A percentile compares a stretch with the other conserved stretches of the same genome.
phyloP scores from a whole-genome alignment of 2,113 vertebrate species.

The Bostrychus sinensis region DNA sequence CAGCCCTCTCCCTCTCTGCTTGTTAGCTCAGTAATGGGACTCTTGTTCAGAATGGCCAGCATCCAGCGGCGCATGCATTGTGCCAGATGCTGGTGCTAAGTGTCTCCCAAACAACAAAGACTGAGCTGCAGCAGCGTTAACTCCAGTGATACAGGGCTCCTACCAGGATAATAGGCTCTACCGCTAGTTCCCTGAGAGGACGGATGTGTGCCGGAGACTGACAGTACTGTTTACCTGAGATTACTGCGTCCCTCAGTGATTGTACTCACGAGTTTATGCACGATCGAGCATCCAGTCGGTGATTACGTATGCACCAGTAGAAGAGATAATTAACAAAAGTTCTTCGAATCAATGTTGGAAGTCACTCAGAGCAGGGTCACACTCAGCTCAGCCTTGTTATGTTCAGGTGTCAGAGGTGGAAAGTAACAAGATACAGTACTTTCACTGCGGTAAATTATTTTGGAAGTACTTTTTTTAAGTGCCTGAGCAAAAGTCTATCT shows the following conservation, averaged over 20 bases:
- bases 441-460: too few relatives aligned
- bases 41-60: slow-evolving; percentile 31
- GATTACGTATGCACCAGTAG: neutral
- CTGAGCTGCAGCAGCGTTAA: slow-evolving; percentile 27
- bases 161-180: slow-evolving; percentile 33
- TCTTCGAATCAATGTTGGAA: neutral
- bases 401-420: too few relatives aligned
- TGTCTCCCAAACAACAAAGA: slow-evolving; percentile 41
- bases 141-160: slow-evolving; percentile 31
- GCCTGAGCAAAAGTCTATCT: too few relatives aligned
- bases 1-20: slow-evolving; percentile 24
- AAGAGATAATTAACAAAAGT: neutral
- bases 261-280: neutral
- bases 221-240: neutral
- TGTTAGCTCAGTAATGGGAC: slow-evolving; percentile 43
- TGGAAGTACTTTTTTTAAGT: too few relatives aligned
- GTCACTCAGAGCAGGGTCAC: neutral
- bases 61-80: slow-evolving; percentile 23
- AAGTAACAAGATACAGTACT: too few relatives aligned
- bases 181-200: neutral
- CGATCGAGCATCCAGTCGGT: neutral
- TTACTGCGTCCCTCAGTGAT: neutral
- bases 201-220: neutral
- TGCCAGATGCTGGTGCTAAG: slow-evolving; percentile 44
- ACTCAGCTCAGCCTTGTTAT: neutral